These are phyloP conservation scores for Toxotes jaculatrix DNA, from an alignment of 2,113 vertebrate genomes.

Conservation along the genomic window DNA sequence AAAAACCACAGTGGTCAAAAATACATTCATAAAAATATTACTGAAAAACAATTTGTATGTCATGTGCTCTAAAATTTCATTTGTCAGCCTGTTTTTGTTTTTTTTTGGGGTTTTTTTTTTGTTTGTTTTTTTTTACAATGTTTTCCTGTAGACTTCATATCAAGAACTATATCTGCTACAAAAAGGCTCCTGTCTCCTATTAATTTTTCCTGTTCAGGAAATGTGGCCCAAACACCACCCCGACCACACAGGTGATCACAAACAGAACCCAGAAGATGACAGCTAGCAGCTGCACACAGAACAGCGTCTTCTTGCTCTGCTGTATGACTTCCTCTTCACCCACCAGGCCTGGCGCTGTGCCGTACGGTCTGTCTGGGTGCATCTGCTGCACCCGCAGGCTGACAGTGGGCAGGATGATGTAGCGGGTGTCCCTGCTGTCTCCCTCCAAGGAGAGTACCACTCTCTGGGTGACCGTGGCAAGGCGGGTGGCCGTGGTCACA, in stretches of 20 bases:
- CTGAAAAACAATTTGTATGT: background rate
- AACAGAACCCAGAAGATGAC: slow-evolving; percentile 83
- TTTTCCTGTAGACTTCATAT: background rate
- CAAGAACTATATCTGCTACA: background rate
- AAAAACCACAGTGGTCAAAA: background rate
- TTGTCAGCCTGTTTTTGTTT: background rate
- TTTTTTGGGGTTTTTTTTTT: background rate
- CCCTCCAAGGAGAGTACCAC: slow-evolving; percentile 83
- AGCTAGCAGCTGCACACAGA: slow-evolving; percentile 82
- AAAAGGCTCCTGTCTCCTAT: background rate
- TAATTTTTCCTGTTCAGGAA: slow-evolving; percentile 69
- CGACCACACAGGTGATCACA: slow-evolving; percentile 81
- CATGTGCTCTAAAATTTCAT: background rate
- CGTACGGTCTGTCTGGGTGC: slow-evolving; percentile 53
- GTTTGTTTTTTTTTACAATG: background rate
- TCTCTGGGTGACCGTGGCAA: slow-evolving; percentile 80
- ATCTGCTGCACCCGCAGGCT: slow-evolving; percentile 87
- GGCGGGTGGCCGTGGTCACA: slow-evolving; percentile 30
- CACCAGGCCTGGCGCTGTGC: slow-evolving; percentile 39
- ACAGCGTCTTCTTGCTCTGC: slow-evolving; percentile 72
- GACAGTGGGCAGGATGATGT: slow-evolving; percentile 85
- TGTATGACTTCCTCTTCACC: slow-evolving; percentile 61
- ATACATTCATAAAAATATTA: slow-evolving; percentile 16
- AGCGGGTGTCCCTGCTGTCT: slow-evolving; percentile 71
- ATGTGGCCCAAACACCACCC: slow-evolving; percentile 80